A percentile compares a stretch with the other conserved stretches of the same genome.
phyloP scores from a whole-genome alignment of 2,797 vertebrate genomes.

The Austrolebias charrua region DNA sequence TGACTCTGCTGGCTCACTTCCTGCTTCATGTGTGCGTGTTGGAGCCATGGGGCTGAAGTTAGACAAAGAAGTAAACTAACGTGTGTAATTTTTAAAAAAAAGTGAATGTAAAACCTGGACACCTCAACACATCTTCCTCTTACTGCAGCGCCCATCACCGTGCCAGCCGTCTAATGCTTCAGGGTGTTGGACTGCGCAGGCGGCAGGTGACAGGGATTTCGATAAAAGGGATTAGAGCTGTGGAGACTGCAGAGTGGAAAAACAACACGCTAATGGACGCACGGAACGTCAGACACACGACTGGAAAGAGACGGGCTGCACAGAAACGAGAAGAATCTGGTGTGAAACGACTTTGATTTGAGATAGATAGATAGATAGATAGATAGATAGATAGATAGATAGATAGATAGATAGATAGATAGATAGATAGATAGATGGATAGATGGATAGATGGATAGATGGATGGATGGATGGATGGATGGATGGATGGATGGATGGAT shows the following conservation, averaged over 20 bases:
- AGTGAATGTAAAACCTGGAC: constrained; percentile 48
- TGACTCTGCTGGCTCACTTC: constrained; percentile 36
- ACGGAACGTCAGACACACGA: constrained; percentile 40
- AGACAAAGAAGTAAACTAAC: constrained; percentile 12
- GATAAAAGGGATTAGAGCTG: constrained; percentile 85
- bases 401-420: constrained; percentile 1
- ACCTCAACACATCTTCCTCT: constrained; percentile 32
- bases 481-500: not conserved
- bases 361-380: constrained; percentile 9
- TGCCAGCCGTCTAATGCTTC: constrained; percentile 77
- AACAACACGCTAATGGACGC: constrained; percentile 56
- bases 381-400: constrained; percentile 3
- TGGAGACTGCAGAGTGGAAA: constrained; percentile 73
- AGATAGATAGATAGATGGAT: not conserved
- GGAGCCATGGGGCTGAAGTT: constrained; percentile 19
- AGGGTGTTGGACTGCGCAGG: constrained; percentile 79
- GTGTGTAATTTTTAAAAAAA: constrained; percentile 37
- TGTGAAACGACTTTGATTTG: constrained; percentile 5
- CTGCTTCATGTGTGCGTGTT: constrained; percentile 25
- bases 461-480: not conserved
- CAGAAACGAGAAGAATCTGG: not conserved
- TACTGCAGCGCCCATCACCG: constrained; percentile 70
- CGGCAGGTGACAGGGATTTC: constrained; percentile 83
- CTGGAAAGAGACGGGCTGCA: constrained; percentile 18
- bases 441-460: not conserved